phyloP scores from a whole-genome alignment of 2,797 vertebrate genomes.

The Siniperca scherzeri region DNA sequence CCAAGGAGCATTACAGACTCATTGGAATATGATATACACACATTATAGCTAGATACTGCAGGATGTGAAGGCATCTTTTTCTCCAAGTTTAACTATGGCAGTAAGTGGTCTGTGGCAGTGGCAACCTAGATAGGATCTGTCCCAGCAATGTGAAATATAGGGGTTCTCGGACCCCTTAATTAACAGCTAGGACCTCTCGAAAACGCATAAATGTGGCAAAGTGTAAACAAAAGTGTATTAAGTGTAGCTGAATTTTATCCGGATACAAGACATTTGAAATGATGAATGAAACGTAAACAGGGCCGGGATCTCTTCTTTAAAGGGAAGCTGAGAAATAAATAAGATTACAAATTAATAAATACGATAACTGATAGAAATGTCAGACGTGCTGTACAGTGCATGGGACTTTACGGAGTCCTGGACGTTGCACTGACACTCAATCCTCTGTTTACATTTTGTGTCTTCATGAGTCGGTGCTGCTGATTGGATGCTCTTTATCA shows the following conservation, averaged over 20 bases:
- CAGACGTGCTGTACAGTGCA: background rate
- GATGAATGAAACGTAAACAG: background rate
- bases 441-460: background rate
- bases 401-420: background rate
- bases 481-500: conserved; percentile 19
- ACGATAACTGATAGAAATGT: background rate
- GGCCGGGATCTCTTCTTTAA: background rate
- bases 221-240: no score
- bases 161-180: background rate
- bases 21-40: background rate
- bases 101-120: background rate
- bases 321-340: background rate
- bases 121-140: background rate
- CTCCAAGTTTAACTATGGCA: background rate
- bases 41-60: no score
- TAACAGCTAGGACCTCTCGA: background rate
- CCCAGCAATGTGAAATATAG: background rate
- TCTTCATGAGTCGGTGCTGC: background rate
- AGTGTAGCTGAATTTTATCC: background rate
- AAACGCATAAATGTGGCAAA: no score
- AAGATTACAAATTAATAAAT: background rate
- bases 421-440: no score
- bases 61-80: background rate
- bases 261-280: background rate
- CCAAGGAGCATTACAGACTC: background rate